Percentiles rank a stretch among this genome's conserved stretches.
phyloP scores from a whole-genome alignment of 37 sponge, comb jelly and placozoan species.

The Halichondria panicea region DNA sequence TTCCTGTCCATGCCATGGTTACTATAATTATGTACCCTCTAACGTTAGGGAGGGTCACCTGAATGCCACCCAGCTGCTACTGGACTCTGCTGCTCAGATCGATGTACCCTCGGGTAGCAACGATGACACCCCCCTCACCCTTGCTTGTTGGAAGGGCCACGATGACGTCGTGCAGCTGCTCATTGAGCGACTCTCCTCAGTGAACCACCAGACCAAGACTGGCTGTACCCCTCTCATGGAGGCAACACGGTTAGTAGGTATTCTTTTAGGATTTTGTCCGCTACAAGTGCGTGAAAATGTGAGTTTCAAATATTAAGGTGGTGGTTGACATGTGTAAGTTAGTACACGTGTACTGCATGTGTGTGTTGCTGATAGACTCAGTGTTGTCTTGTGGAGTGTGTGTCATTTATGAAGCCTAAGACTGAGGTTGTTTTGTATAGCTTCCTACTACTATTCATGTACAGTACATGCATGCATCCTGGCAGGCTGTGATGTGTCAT shows the following conservation, averaged over 20 bases:
- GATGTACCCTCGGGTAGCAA: slow-evolving; percentile 92
- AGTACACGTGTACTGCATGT: too few species aligned
- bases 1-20: too few species aligned
- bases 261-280: too few species aligned
- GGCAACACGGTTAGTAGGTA: slow-evolving; percentile 51
- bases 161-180: slow-evolving; percentile 79
- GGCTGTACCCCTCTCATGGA: slow-evolving; percentile 86
- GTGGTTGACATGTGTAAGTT: too few species aligned
- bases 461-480: background rate
- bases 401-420: too few species aligned
- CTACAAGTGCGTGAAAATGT: too few species aligned
- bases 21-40: too few species aligned
- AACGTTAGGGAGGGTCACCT: slow-evolving; percentile 83
- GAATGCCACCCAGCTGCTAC: slow-evolving; percentile 84
- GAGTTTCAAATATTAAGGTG: too few species aligned
- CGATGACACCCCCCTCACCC: slow-evolving; percentile 96
- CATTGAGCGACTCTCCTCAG: slow-evolving; percentile 54
- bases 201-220: slow-evolving; percentile 97
- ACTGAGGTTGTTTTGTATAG: background rate
- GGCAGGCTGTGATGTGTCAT: slow-evolving; percentile 10
- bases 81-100: slow-evolving; percentile 87
- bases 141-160: slow-evolving; percentile 97
- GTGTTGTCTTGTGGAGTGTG: too few species aligned
- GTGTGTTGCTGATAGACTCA: too few species aligned
- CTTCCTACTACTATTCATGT: background rate